Base-by-base conservation (phyloP, 1,140 invertebrate genomes). In the Theocolax elegans region DNA sequence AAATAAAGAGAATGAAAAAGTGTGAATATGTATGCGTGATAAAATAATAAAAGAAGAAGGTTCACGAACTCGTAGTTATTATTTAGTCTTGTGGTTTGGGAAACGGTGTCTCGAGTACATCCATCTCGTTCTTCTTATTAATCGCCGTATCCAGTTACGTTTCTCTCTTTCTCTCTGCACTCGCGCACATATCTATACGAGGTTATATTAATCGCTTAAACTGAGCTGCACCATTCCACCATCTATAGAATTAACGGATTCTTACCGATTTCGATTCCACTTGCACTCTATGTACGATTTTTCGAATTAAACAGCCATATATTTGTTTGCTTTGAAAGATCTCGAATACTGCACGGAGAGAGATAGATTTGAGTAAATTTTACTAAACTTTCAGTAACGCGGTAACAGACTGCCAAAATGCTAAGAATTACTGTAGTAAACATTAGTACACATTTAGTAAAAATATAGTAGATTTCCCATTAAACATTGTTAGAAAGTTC, bases 111-210 rank as follows among this genome's bases (percentile, higher is more conserved):
- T 68, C 42, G 12, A 51, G 46, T 53, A 42, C 67, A 68, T 62
- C 67, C 35, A 68, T 62, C 67, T 68, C 58, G n/a, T 62, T 53
- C 35, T n/a, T 21, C 35, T 53, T 68, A 68, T 68, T 68, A 62
- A 68, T 68, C 31, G 67, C 46, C 56, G 46, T 68, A 68, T 68
- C 46, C 31, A 38, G 58, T 68, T 68, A 68, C 67, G 58, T 31
- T 53, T 62, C 42, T 51, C 23, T 53, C 48, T 17, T 19, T 42
- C 21, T 17, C 15, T 15, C 44, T 17, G 21, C 8, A 17, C 31
- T n/a, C 7, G 44, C 2, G 6, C 53, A 35, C 38, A 35, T 56
- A 19, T 56, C 31, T 19, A 35, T 0, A 1, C 53, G 12, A 1
- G 29, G 3, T 12, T 31, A 21, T 68, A 68, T 42, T 68, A 68